Base-by-base conservation (phyloP, 2,113 vertebrate genomes). In the Oryzias celebensis region DNA sequence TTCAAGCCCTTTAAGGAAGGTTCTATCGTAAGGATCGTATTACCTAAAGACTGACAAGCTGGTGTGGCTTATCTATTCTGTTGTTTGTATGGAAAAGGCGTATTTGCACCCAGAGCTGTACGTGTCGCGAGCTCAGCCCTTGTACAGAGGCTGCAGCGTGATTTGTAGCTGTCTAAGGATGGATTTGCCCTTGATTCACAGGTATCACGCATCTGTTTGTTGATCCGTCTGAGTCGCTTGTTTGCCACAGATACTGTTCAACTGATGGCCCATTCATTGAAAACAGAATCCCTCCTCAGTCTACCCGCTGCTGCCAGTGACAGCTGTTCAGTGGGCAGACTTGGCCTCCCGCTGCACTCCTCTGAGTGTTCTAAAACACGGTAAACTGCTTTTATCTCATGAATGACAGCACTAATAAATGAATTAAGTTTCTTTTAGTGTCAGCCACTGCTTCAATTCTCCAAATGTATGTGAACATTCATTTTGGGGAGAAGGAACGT, bases 211-310 rank as follows among this genome's bases (percentile, higher is more conserved):
- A 47, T 75, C 74, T 68, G 71, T 77, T 77, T 75, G 77, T 81
- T 81, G 71, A 81, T 64, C 71, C 13, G 78, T 81, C 77, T 81
- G 70, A 81, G 56, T 76, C 51, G 5, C 73, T 52, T 66, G 64
- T 73, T 52, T 68, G 63, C 48, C 14, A 31, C 71, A 68, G 68
- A 75, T 44, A 68, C 44, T 58, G 72, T 88, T 74, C 65, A 67
- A 68, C 71, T 78, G 78, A 82, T 65, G 79, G 72, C 58, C 78
- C 83, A 82, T 82, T 88, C 82, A 85, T 58, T 73, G 67, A 82
- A 83, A 80, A 77, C 71, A 69, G 50, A 67, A 70, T 71, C 60
- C 59, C 61, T 80, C 77, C 62, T 71, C 71, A 60, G 63, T 58
- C 61, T 66, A 65, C 71, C 76, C 72, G 73, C 83, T 82, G 81